A percentile compares a stretch with the other conserved stretches of the same genome.
These are phyloP conservation scores for Helicoverpa zea DNA, from an alignment of 1,140 invertebrate species.

Conservation along the genomic window DNA sequence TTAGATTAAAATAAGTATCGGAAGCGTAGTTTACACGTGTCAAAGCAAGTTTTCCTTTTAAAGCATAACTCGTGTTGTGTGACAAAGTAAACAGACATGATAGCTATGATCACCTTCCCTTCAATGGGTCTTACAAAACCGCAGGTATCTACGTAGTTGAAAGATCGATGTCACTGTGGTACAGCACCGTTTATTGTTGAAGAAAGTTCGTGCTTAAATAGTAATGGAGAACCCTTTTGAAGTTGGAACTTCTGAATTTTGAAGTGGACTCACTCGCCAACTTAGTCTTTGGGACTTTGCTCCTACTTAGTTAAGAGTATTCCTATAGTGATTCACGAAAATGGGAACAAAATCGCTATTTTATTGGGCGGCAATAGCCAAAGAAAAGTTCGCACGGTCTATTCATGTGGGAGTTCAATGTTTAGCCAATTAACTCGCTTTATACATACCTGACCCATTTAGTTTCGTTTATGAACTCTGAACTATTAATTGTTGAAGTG, in stretches of 20 bases:
- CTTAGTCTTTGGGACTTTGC: conserved; percentile 10
- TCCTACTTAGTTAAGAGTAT: conserved; percentile 13
- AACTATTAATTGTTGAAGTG: conserved; percentile 19
- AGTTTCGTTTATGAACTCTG: conserved; percentile 15
- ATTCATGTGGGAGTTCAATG: background rate
- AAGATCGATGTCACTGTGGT: conserved; percentile 21
- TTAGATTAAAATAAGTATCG: background rate
- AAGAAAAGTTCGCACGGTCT: background rate
- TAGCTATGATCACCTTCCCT: background rate
- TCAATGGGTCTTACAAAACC: background rate
- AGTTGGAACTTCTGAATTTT: conserved; percentile 53
- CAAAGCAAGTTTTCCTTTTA: background rate
- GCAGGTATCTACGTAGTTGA: conserved; percentile 4
- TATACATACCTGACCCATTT: conserved; percentile 17
- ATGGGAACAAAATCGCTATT: background rate
- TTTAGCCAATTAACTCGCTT: conserved; percentile 6
- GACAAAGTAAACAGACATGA: background rate
- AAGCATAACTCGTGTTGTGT: background rate
- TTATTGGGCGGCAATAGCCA: too few relatives aligned
- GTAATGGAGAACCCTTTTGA: conserved; percentile 49
- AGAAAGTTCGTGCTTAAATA: conserved; percentile 48
- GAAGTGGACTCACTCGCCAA: conserved; percentile 50
- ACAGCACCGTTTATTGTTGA: conserved; percentile 19
- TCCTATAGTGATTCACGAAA: background rate
- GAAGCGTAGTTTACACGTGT: too few relatives aligned